Evolutionary conservation across 2,888 invertebrate genomes (phyloP).

Genomic region (Danaus chrysippus): DNA sequence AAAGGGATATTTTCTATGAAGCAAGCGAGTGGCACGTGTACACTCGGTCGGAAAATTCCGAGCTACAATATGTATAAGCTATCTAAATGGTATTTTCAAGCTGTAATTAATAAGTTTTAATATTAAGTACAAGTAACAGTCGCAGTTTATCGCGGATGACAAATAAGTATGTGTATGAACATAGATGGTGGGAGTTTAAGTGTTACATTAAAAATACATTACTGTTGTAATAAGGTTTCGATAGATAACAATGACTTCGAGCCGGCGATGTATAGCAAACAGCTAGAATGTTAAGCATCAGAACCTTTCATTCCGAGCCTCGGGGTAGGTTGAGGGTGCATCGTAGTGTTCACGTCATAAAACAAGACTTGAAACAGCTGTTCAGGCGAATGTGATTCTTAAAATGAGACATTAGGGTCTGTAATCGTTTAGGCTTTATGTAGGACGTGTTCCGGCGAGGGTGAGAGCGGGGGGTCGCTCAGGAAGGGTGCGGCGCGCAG

Average conservation of each 20-base stretch:
- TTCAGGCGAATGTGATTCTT: constrained; percentile 30
- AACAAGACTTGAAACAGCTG: constrained; percentile 40
- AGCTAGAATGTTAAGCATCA: constrained; percentile 28
- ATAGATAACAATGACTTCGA: neutral
- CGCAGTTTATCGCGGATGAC: too few species aligned
- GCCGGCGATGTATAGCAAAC: constrained; percentile 42
- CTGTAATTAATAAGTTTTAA: too few species aligned
- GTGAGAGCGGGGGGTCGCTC: constrained; percentile 64
- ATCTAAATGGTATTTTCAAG: too few species aligned
- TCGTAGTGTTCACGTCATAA: constrained; percentile 57
- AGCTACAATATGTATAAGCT: neutral
- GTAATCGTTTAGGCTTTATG: constrained; percentile 30
- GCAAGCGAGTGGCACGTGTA: neutral
- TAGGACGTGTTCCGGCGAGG: constrained; percentile 49
- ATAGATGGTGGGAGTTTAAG: too few species aligned
- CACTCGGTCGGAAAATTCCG: neutral
- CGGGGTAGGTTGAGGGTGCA: constrained; percentile 75
- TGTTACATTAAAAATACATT: too few species aligned
- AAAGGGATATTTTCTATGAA: constrained; percentile 4
- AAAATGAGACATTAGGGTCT: constrained; percentile 26
- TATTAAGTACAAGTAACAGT: too few species aligned
- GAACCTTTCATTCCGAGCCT: constrained; percentile 38
- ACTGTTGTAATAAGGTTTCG: neutral
- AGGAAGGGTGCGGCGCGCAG: constrained; percentile 73
- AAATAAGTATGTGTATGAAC: too few species aligned